Conservation (phyloP, 2,113 vertebrate genomes). For the Plecturocebus donacophilus region DNA sequence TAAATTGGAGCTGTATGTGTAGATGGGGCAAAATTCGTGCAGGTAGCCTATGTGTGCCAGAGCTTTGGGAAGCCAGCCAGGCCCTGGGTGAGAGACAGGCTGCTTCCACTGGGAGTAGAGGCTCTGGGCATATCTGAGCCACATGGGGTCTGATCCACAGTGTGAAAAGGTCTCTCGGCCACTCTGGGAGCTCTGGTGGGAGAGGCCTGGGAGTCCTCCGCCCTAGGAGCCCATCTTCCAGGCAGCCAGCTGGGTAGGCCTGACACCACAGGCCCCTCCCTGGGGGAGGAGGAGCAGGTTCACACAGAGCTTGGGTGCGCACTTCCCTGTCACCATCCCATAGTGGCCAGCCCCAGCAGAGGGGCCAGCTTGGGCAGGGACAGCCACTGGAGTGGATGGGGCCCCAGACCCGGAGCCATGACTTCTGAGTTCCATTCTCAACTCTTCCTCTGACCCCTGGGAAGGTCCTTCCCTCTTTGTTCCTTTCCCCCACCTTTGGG, state of each 20-base stretch:
- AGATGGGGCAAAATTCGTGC: background rate
- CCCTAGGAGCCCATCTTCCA: background rate
- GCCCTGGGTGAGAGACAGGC: background rate
- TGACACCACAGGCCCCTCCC: background rate
- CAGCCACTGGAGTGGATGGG: background rate
- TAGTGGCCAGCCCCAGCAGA: background rate
- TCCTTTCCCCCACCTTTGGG: background rate
- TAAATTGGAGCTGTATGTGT: background rate
- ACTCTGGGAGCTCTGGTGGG: background rate
- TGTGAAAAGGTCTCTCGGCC: background rate
- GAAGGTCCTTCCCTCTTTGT: background rate
- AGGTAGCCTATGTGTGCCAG: background rate
- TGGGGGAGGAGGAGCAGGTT: background rate
- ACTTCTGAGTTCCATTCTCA: background rate
- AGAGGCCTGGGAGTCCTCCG: background rate
- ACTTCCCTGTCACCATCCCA: background rate
- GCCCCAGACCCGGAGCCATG: background rate
- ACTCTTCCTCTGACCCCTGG: background rate
- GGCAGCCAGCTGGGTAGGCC: background rate
- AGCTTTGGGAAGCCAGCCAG: background rate
- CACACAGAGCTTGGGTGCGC: background rate
- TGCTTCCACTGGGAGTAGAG: rapidly evolving
- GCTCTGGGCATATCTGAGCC: too few relatives aligned
- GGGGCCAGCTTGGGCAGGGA: background rate
- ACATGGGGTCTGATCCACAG: too few relatives aligned